Conservation (phyloP, 2,888 invertebrate genomes). For the Mylabris sibirica region DNA sequence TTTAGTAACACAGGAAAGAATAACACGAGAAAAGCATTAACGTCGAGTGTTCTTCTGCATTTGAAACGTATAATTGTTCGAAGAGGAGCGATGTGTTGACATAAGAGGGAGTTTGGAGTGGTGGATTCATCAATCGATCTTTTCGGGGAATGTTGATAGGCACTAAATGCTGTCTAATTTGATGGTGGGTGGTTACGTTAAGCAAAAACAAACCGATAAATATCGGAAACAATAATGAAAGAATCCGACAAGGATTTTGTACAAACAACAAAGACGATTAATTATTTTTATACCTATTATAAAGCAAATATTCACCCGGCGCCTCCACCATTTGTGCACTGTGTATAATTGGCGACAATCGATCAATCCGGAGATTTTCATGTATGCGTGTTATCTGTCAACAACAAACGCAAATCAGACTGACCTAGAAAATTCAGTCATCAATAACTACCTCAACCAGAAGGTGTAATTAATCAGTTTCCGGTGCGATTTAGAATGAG, state of each 20-base stretch:
- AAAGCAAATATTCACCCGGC: not conserved
- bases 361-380: not conserved
- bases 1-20: slow-evolving; percentile 32
- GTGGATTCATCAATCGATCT: slow-evolving; percentile 25
- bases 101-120: slow-evolving; percentile 25
- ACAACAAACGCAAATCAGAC: slow-evolving; percentile 55
- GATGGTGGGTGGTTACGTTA: not conserved
- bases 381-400: slow-evolving; percentile 47
- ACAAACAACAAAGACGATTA: not conserved
- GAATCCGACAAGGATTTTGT: too few species aligned
- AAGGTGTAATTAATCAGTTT: slow-evolving; percentile 52
- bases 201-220: slow-evolving; percentile 12
- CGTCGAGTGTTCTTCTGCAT: slow-evolving; percentile 38
- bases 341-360: not conserved
- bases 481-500: slow-evolving; percentile 13
- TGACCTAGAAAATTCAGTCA: slow-evolving; percentile 55
- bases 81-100: slow-evolving; percentile 35
- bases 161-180: slow-evolving; percentile 8
- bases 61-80: slow-evolving; percentile 39
- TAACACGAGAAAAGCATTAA: slow-evolving; percentile 44
- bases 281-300: not conserved
- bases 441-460: slow-evolving; percentile 51
- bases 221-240: not conserved
- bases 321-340: not conserved
- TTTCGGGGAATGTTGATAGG: not conserved